Conservation (phyloP, 1,140 invertebrate species). For the Oedothorax gibbosus region DNA sequence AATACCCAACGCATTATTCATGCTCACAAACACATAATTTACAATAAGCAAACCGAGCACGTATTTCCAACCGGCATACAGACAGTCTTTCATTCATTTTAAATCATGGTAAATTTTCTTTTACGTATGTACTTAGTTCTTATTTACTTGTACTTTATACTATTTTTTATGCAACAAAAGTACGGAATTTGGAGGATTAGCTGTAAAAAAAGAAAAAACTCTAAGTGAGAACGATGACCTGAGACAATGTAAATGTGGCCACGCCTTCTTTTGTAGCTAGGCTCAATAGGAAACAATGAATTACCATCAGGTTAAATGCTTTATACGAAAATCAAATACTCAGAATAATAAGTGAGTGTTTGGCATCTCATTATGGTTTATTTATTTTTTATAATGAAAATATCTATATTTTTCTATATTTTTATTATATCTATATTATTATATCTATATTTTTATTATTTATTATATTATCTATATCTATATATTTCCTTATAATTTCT, state of each 20-base stretch:
- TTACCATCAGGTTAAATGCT: conserved; percentile 1
- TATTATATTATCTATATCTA: too few relatives aligned
- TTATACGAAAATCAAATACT: conserved; percentile 23
- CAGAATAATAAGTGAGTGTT: not conserved
- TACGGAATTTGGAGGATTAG: too few relatives aligned
- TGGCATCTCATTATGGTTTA: too few relatives aligned
- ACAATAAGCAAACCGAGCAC: conserved; percentile 20
- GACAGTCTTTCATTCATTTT: too few relatives aligned
- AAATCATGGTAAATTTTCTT: too few relatives aligned
- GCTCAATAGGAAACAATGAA: not conserved
- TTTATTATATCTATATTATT: too few relatives aligned
- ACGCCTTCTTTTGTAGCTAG: not conserved
- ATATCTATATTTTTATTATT: too few relatives aligned
- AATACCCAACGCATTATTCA: not conserved
- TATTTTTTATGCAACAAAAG: too few relatives aligned
- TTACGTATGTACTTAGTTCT: too few relatives aligned
- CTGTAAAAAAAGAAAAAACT: not conserved
- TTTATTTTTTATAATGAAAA: too few relatives aligned
- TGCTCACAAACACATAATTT: not conserved
- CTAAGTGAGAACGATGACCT: conserved; percentile 33
- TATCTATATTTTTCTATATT: not conserved
- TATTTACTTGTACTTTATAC: too few relatives aligned
- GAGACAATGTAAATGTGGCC: not conserved
- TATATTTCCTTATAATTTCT: too few relatives aligned
- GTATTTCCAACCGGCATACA: not conserved